Evolutionary conservation across 2,797 vertebrate genomes (phyloP).

Genomic region (Leptodactylus fallax): DNA sequence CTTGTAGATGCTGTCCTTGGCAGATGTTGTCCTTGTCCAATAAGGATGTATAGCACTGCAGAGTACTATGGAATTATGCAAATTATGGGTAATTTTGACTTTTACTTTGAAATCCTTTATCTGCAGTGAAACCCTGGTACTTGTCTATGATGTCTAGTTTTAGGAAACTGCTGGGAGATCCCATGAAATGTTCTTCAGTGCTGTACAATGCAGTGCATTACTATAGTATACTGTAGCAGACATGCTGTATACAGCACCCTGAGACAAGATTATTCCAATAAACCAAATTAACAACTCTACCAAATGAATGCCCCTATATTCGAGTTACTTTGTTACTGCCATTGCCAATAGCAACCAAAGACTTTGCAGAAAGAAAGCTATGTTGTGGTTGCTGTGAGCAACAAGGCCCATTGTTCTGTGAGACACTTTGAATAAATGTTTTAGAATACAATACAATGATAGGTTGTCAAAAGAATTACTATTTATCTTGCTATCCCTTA

Average conservation of each 20-base stretch:
- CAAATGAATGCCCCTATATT: no score
- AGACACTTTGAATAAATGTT: background rate
- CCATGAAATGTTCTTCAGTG: constrained; percentile 26
- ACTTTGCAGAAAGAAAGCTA: background rate
- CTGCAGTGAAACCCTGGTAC: background rate
- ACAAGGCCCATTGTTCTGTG: background rate
- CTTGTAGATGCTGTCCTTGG: no score
- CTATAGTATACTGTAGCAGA: background rate
- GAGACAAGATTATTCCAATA: background rate
- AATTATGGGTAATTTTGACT: background rate
- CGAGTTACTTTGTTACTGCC: no score
- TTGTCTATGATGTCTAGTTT: background rate
- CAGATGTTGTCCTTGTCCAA: no score
- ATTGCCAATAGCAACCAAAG: background rate
- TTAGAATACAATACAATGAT: background rate
- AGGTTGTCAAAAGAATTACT: no score
- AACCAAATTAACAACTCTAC: no score
- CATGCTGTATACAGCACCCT: no score
- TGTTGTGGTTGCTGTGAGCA: background rate
- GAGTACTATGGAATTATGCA: no score
- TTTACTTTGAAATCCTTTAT: background rate
- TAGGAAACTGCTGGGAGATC: background rate
- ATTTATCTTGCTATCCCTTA: no score
- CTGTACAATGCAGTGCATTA: constrained; percentile 31
- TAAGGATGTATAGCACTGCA: background rate